These are phyloP conservation scores for Iguana delicatissima DNA, from an alignment of 2,797 vertebrate genomes.

Conservation along the genomic window DNA sequence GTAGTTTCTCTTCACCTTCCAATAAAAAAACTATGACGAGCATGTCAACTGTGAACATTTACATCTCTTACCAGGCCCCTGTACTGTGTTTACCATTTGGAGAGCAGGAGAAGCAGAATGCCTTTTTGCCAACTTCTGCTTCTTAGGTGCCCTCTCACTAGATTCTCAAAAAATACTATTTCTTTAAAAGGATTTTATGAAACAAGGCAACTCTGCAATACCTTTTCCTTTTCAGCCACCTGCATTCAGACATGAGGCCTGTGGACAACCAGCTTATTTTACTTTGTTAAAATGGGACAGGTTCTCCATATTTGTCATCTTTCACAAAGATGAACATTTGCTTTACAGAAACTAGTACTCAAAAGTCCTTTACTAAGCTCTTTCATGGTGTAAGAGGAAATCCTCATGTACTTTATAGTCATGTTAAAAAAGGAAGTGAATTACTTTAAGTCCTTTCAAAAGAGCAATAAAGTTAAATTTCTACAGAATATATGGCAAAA, in stretches of 20 bases:
- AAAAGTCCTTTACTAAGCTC: conserved; percentile 43
- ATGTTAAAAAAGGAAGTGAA: conserved; percentile 61
- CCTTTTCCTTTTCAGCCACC: neutral
- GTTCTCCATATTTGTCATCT: neutral
- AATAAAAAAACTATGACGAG: too few relatives aligned
- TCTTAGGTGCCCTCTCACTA: neutral
- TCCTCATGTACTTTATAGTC: conserved; percentile 56
- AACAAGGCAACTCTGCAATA: neutral
- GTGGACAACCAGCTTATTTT: neutral
- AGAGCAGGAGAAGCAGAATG: neutral
- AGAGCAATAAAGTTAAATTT: conserved; percentile 23
- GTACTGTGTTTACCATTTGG: neutral
- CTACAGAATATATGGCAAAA: conserved; percentile 40
- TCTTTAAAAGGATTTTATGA: neutral
- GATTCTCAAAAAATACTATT: neutral
- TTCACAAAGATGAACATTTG: neutral
- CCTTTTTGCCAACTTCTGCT: neutral
- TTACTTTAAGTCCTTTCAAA: conserved; percentile 60
- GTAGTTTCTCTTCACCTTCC: too few relatives aligned
- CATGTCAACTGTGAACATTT: neutral
- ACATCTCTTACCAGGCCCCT: neutral
- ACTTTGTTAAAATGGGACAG: neutral
- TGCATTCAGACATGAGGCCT: neutral
- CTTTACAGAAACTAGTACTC: conserved; percentile 1
- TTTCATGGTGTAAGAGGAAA: conserved; percentile 51